Percentiles rank a stretch among this genome's conserved stretches.
Conservation (phyloP, 2,888 invertebrate species). For the Dynastes grantii region DNA sequence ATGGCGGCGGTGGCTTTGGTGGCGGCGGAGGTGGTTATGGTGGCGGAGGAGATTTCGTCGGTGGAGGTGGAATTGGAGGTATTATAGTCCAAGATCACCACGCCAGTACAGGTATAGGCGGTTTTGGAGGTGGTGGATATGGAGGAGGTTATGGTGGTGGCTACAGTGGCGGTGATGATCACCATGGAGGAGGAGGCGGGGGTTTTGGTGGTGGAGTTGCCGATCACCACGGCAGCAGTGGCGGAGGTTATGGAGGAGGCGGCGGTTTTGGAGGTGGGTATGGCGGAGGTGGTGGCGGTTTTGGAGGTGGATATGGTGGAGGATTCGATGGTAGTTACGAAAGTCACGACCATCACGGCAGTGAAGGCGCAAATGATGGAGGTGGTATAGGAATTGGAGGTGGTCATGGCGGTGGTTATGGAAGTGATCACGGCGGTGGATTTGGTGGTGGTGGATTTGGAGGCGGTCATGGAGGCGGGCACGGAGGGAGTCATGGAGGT, state of each 20-base stretch:
- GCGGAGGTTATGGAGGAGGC: constrained; percentile 41
- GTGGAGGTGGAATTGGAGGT: constrained; percentile 50
- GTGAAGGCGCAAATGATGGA: constrained; percentile 49
- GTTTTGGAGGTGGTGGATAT: constrained; percentile 57
- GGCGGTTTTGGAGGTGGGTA: constrained; percentile 36
- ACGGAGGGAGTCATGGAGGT: constrained; percentile 60
- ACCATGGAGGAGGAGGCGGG: constrained; percentile 52
- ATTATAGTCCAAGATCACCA: constrained; percentile 39
- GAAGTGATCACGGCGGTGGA: constrained; percentile 64
- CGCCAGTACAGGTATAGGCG: constrained; percentile 65
- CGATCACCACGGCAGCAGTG: constrained; percentile 34
- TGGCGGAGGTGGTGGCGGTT: constrained; percentile 50
- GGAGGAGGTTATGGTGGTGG: constrained; percentile 59
- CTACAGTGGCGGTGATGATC: constrained; percentile 53
- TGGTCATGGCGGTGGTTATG: constrained; percentile 26
- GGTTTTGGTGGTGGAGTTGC: constrained; percentile 47
- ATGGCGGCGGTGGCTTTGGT: constrained; percentile 21
- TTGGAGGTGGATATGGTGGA: constrained; percentile 51
- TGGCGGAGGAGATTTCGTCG: constrained; percentile 45
- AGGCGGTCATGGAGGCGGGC: too few species aligned
- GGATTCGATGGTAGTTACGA: constrained; percentile 45
- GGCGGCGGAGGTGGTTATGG: constrained; percentile 42
- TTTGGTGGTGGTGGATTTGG: constrained; percentile 50
- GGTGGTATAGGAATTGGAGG: constrained; percentile 65
- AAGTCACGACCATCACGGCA: too few species aligned